These are phyloP conservation scores for Aegithalos caudatus DNA, from an alignment of 2,113 vertebrate genomes.

Conservation along the genomic window DNA sequence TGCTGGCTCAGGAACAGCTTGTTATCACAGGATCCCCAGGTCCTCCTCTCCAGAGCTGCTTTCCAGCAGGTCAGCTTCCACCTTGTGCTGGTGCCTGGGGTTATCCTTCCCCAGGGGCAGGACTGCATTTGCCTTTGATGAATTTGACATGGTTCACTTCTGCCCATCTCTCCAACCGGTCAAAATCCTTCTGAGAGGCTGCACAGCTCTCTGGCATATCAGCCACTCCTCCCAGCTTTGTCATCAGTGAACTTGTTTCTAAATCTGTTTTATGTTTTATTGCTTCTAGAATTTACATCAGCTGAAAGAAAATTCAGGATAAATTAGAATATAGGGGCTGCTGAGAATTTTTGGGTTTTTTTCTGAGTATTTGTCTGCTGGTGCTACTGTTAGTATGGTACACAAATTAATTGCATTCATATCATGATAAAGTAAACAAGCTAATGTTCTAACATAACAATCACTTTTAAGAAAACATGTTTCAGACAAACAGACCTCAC, in stretches of 20 bases:
- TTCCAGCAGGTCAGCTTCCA: background rate
- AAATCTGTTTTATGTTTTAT: background rate
- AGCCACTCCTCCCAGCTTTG: background rate
- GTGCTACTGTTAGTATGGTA: background rate
- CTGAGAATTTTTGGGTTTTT: background rate
- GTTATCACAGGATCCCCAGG: too few relatives aligned
- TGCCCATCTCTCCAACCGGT: background rate
- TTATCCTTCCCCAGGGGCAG: background rate
- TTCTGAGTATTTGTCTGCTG: background rate
- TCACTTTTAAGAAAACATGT: background rate
- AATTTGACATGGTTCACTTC: background rate
- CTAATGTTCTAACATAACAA: background rate
- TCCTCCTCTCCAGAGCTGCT: background rate
- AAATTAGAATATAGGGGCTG: background rate
- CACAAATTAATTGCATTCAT: background rate
- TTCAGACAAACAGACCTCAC: background rate
- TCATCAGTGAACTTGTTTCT: background rate
- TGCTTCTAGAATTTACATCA: background rate
- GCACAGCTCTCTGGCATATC: fast-evolving
- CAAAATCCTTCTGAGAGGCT: background rate
- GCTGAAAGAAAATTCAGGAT: background rate
- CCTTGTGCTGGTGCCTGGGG: background rate
- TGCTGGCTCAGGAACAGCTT: background rate
- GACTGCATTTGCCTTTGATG: background rate
- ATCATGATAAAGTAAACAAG: background rate